Percentiles rank a stretch among this genome's conserved stretches.
phyloP scores from a whole-genome alignment of 2,113 vertebrate genomes.

The Nesogale talazaci region DNA sequence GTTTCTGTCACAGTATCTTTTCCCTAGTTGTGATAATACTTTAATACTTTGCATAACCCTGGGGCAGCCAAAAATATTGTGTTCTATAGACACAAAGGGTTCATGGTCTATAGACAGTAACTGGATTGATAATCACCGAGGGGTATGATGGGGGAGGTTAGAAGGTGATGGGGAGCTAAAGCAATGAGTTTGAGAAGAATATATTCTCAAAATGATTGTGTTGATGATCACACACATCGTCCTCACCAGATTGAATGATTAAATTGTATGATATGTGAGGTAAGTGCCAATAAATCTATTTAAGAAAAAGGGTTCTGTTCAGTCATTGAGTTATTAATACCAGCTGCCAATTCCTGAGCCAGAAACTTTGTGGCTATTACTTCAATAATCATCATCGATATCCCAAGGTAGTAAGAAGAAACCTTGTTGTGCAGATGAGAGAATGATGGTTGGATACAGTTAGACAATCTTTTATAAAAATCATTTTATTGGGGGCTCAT shows the following conservation, averaged over 20 bases:
- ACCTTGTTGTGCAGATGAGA: constrained; percentile 20
- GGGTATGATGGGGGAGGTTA: no score
- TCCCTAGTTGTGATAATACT: not conserved
- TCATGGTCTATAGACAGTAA: no score
- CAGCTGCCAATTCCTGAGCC: not conserved
- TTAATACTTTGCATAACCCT: not conserved
- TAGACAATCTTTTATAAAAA: no score
- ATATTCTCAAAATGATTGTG: no score
- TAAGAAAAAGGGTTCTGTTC: not conserved
- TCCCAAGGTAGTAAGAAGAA: not conserved
- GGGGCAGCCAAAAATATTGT: not conserved
- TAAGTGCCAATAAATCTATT: no score
- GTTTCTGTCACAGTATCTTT: not conserved
- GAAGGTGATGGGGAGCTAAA: no score
- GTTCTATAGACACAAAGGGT: not conserved
- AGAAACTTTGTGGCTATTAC: not conserved
- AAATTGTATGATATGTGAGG: no score
- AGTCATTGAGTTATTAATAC: not conserved
- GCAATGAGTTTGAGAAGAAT: no score
- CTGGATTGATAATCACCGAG: no score
- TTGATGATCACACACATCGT: no score
- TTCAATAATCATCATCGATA: not conserved
- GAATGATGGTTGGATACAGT: not conserved
- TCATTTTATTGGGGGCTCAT: no score
- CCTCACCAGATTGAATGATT: no score